Evolutionary conservation across 2,797 vertebrate genomes (phyloP).

Genomic region (Hyperoplus lanceolatus): DNA sequence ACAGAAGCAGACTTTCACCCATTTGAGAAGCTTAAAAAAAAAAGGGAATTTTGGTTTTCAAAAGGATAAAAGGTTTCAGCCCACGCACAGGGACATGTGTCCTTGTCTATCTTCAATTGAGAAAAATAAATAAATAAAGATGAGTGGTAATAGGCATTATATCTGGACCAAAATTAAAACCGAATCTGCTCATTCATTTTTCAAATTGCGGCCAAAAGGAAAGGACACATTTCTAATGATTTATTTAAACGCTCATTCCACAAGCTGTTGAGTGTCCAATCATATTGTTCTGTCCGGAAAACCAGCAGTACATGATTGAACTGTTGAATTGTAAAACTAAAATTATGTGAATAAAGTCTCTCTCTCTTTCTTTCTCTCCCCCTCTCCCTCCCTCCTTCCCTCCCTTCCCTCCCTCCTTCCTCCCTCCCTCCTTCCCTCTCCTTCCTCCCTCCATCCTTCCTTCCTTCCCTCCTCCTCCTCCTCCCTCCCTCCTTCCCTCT

Average conservation of each 20-base stretch:
- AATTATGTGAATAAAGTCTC: slow-evolving; percentile 19
- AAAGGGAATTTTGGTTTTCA: no score
- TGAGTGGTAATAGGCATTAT: no score
- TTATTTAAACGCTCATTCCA: not conserved
- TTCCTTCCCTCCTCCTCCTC: no score
- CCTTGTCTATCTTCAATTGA: not conserved
- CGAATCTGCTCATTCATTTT: not conserved
- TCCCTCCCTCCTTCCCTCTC: no score
- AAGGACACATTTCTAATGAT: not conserved
- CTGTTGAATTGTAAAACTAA: not conserved
- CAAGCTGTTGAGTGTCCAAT: not conserved
- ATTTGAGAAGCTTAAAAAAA: no score
- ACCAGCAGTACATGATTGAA: not conserved
- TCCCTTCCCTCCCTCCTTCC: no score
- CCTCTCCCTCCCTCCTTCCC: no score
- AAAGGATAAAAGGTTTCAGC: not conserved
- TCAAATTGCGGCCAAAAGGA: not conserved
- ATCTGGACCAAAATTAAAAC: not conserved
- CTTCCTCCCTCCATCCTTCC: no score
- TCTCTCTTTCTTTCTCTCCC: not conserved
- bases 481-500: no score
- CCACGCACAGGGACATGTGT: not conserved
- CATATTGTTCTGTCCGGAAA: not conserved
- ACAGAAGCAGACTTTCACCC: no score
- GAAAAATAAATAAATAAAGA: no score